Percentiles rank a stretch among this genome's conserved stretches.
These are phyloP conservation scores for Muntiacus reevesi DNA, from an alignment of 2,113 vertebrate species.

Conservation along the genomic window DNA sequence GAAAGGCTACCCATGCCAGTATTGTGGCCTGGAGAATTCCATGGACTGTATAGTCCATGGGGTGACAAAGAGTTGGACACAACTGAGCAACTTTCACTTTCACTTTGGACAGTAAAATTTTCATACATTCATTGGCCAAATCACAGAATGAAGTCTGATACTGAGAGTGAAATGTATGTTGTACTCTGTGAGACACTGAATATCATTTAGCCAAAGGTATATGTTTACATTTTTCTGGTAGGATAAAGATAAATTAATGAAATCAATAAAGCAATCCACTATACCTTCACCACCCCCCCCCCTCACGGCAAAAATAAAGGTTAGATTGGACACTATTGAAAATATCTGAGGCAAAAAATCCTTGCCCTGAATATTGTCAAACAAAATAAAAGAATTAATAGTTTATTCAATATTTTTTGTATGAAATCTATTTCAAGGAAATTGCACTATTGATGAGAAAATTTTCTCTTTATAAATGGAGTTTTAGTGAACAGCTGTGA, in stretches of 20 bases:
- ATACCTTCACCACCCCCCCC: neutral
- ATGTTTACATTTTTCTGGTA: neutral
- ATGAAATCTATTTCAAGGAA: neutral
- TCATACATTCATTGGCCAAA: neutral
- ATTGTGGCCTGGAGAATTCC: neutral
- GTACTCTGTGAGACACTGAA: neutral
- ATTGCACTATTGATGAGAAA: neutral
- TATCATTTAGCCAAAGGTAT: neutral
- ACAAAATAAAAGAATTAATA: neutral
- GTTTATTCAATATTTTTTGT: neutral
- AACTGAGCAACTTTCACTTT: neutral
- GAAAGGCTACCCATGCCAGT: neutral
- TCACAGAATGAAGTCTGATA: neutral
- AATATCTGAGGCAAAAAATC: neutral
- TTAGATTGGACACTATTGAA: neutral
- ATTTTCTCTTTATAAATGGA: neutral
- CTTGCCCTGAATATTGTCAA: neutral
- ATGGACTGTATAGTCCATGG: neutral
- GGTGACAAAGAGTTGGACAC: fast-evolving
- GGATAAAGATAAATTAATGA: neutral
- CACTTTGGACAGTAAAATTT: neutral
- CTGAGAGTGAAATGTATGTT: neutral
- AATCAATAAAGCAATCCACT: neutral
- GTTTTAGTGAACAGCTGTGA: neutral
- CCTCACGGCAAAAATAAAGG: neutral